Percentiles rank a stretch among this genome's conserved stretches.
Conservation (phyloP, 2,888 invertebrate genomes). For the Dione juno region DNA sequence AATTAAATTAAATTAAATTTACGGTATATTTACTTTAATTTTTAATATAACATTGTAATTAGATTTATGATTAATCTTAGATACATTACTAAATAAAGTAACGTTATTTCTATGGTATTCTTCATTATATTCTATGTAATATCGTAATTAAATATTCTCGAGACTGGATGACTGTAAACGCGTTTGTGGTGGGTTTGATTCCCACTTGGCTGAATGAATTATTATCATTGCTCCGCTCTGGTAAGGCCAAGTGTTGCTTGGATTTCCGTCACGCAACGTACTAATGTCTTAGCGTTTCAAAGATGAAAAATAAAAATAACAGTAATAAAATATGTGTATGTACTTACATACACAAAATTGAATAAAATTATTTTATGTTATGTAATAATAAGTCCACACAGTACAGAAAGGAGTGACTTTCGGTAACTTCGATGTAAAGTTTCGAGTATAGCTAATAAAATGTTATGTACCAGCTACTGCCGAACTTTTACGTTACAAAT, state of each 20-base stretch:
- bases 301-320: too few species aligned
- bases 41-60: neutral
- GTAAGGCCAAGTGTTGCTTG: too few species aligned
- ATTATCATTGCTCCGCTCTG: too few species aligned
- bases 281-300: too few species aligned
- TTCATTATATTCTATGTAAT: too few species aligned
- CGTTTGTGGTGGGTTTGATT: too few species aligned
- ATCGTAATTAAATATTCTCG: neutral
- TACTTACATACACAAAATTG: neutral
- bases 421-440: slow-evolving; percentile 24
- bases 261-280: too few species aligned
- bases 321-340: neutral
- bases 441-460: slow-evolving; percentile 47
- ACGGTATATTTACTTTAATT: neutral
- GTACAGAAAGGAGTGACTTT: slow-evolving; percentile 15
- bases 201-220: too few species aligned
- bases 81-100: neutral
- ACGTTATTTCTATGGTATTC: neutral
- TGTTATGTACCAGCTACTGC: slow-evolving; percentile 42
- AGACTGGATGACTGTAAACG: too few species aligned
- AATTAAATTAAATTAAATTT: neutral
- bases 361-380: slow-evolving; percentile 1
- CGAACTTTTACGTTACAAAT: slow-evolving; percentile 37
- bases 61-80: neutral
- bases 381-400: neutral